A percentile compares a stretch with the other conserved stretches of the same genome.
Conservation (phyloP, 2,888 invertebrate genomes). For the Kuschelorhynchus macadamiae region DNA sequence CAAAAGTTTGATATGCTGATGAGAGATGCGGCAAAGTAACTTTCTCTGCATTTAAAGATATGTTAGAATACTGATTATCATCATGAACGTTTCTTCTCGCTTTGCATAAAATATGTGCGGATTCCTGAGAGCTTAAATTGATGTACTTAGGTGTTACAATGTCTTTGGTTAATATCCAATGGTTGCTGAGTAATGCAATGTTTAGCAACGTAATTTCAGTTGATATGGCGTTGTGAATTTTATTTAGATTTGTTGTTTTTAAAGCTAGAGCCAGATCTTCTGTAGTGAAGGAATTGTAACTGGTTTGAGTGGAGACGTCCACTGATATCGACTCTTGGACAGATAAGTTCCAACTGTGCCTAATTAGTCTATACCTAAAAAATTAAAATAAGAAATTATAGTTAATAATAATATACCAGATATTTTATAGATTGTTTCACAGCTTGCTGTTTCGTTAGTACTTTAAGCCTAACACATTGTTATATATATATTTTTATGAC, state of each 20-base stretch:
- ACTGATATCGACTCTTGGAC: constrained; percentile 75
- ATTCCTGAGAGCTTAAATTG: constrained; percentile 70
- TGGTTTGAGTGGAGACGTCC: constrained; percentile 69
- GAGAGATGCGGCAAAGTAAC: constrained; percentile 57
- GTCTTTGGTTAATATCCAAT: constrained; percentile 72
- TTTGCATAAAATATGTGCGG: constrained; percentile 71
- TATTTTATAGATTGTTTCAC: too few species aligned
- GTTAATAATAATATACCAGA: too few species aligned
- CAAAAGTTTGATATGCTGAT: constrained; percentile 69
- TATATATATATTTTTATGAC: too few species aligned
- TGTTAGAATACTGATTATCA: constrained; percentile 63
- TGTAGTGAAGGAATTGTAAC: constrained; percentile 65
- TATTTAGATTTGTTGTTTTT: constrained; percentile 79
- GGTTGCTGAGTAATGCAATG: constrained; percentile 74
- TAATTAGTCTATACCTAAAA: constrained; percentile 73
- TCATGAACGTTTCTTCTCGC: constrained; percentile 63
- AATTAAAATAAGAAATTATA: too few species aligned
- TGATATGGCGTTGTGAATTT: constrained; percentile 74
- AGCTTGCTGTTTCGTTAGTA: too few species aligned
- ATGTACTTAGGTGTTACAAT: constrained; percentile 64
- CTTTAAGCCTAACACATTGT: too few species aligned
- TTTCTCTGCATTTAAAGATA: constrained; percentile 61
- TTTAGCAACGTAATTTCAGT: constrained; percentile 73
- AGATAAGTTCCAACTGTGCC: constrained; percentile 76
- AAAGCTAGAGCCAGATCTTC: constrained; percentile 78